phyloP scores from a whole-genome alignment of 2,113 vertebrate genomes.

The Carettochelys insculpta region DNA sequence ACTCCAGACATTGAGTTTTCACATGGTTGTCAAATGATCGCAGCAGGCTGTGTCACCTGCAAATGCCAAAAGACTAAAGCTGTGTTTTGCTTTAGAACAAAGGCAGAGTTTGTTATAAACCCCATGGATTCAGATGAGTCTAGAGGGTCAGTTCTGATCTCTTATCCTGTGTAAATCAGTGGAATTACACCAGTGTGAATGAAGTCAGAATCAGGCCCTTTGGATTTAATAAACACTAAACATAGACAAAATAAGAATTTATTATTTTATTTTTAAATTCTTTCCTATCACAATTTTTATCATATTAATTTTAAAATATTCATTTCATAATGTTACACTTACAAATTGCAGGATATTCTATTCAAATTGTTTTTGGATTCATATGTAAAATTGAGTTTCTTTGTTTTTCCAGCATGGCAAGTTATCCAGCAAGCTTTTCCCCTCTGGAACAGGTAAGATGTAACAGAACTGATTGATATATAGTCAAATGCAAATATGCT shows the following conservation, averaged over 20 bases:
- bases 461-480: conserved; percentile 57
- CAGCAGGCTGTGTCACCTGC: conserved; percentile 84
- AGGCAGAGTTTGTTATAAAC: conserved; percentile 56
- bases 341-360: background rate
- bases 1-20: conserved; percentile 91
- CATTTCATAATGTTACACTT: background rate
- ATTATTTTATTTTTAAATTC: background rate
- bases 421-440: conserved; percentile 28
- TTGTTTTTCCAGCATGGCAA: background rate
- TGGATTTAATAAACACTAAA: background rate
- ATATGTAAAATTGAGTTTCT: background rate
- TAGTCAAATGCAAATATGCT: conserved; percentile 64
- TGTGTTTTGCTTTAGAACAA: conserved; percentile 44
- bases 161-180: background rate
- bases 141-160: conserved; percentile 5
- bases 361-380: background rate
- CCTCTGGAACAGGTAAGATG: conserved; percentile 37
- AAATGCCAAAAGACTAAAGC: conserved; percentile 77
- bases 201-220: conserved; percentile 1
- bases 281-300: background rate
- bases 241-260: background rate
- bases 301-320: background rate
- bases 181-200: background rate
- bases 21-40: conserved; percentile 87
- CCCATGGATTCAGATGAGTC: conserved; percentile 18